Evolutionary conservation across 2,113 vertebrate genomes (phyloP).

Genomic region (Gyps fulvus): DNA sequence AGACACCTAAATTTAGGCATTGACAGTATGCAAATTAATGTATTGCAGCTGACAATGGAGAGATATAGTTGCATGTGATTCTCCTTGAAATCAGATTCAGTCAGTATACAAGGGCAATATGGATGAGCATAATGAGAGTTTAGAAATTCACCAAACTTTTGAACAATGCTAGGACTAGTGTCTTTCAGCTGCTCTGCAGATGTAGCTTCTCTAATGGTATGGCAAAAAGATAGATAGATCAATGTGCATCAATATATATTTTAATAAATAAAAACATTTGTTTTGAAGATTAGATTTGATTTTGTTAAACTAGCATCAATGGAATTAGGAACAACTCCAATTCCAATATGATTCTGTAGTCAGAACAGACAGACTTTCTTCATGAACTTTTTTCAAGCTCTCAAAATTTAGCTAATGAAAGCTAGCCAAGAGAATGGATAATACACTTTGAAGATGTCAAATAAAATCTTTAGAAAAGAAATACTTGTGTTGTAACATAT

Average conservation of each 20-base stretch:
- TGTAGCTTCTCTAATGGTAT: background rate
- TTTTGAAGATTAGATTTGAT: background rate
- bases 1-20: background rate
- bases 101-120: background rate
- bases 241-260: background rate
- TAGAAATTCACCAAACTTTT: background rate
- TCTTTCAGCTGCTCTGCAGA: background rate
- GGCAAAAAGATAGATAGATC: background rate
- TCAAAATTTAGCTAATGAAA: background rate
- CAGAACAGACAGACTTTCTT: background rate
- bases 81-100: background rate
- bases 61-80: background rate
- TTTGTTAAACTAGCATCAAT: background rate
- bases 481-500: background rate
- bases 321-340: background rate
- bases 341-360: background rate
- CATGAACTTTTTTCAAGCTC: background rate
- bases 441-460: background rate
- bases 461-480: background rate
- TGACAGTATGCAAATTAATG: background rate
- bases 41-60: background rate
- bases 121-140: background rate
- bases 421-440: background rate
- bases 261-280: background rate
- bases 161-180: background rate